Conservation (phyloP, 2,113 vertebrate genomes). For the Anolis carolinensis region DNA sequence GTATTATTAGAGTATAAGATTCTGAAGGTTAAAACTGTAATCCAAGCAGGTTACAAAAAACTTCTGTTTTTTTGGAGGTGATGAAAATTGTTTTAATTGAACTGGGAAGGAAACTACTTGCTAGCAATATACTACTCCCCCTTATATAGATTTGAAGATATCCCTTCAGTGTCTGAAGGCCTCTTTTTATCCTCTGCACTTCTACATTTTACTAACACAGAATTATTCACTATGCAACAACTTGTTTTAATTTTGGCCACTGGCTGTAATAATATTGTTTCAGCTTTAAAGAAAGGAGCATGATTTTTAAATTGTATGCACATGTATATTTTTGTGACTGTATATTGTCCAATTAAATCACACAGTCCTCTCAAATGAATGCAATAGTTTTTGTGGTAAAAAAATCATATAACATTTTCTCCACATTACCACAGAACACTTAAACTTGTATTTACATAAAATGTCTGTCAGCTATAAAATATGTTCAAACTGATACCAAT, state of each 20-base stretch:
- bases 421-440: neutral
- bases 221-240: neutral
- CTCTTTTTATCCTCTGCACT: neutral
- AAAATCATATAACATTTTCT: neutral
- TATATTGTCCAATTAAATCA: neutral
- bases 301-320: neutral
- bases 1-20: neutral
- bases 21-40: too few relatives aligned
- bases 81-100: slow-evolving; percentile 19
- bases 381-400: neutral
- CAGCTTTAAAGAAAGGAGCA: neutral
- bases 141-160: slow-evolving; percentile 40
- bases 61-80: neutral
- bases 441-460: neutral
- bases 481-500: neutral
- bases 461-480: neutral
- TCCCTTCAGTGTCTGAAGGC: neutral
- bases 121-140: neutral
- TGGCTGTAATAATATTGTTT: neutral
- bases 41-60: too few relatives aligned
- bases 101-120: neutral
- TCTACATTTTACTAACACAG: neutral
- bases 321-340: neutral
- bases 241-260: neutral
- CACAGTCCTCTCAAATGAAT: neutral